Evolutionary conservation across 1,140 invertebrate species (phyloP).

Genomic region (Vollenhovia emeryi): DNA sequence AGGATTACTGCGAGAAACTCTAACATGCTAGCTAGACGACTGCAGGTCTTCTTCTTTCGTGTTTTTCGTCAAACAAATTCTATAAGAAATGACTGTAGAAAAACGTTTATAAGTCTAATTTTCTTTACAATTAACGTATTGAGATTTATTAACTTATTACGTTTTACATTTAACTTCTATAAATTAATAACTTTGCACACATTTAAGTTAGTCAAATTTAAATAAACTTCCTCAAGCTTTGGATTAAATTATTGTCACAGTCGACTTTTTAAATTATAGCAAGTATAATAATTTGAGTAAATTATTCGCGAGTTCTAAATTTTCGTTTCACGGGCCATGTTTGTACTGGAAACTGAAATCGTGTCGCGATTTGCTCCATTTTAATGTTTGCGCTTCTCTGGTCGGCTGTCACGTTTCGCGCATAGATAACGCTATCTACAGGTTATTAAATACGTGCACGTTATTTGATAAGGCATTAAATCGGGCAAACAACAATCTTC

Average conservation of each 20-base stretch:
- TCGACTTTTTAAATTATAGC: background rate
- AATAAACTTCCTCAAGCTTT: background rate
- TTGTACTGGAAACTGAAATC: constrained; percentile 35
- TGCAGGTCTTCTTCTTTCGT: background rate
- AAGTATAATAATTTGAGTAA: background rate
- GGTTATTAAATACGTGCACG: constrained; percentile 22
- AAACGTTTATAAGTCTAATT: too few relatives aligned
- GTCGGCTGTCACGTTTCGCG: background rate
- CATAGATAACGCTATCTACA: constrained; percentile 38
- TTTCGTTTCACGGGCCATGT: background rate
- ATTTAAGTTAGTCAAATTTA: background rate
- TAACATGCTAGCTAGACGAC: background rate
- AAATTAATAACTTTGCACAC: background rate
- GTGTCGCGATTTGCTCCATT: background rate
- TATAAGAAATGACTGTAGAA: too few relatives aligned
- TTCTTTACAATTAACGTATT: too few relatives aligned
- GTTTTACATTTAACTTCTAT: too few relatives aligned
- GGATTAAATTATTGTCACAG: background rate
- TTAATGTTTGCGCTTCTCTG: constrained; percentile 46
- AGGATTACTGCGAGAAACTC: background rate
- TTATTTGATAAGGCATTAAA: constrained; percentile 21
- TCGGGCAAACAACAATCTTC: constrained; percentile 13
- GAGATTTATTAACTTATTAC: too few relatives aligned
- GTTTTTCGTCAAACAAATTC: background rate
- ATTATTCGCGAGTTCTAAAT: background rate